Evolutionary conservation across 2,113 vertebrate genomes (phyloP).

Genomic region (Larimichthys crocea): DNA sequence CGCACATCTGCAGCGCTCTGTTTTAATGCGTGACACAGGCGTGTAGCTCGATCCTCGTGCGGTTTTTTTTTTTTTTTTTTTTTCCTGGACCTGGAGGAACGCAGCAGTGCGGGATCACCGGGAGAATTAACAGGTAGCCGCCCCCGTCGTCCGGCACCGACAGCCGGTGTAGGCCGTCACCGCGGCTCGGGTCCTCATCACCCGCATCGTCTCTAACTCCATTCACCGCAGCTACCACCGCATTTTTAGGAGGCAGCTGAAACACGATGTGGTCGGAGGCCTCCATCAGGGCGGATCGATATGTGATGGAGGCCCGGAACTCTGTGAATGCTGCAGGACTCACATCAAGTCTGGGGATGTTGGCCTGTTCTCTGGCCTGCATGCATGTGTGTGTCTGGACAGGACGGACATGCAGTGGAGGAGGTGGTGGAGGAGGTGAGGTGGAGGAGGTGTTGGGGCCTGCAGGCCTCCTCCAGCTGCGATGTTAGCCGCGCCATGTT

Average conservation of each 20-base stretch:
- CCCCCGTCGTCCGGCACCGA: slow-evolving; percentile 64
- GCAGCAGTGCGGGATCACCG: slow-evolving; percentile 47
- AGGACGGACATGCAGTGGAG: too few relatives aligned
- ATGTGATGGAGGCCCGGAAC: slow-evolving; percentile 41
- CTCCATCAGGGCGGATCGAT: slow-evolving; percentile 50
- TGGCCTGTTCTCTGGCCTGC: slow-evolving; percentile 28
- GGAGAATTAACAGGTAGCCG: slow-evolving; percentile 82
- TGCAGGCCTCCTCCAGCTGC: slow-evolving; percentile 49
- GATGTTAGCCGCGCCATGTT: slow-evolving; percentile 49
- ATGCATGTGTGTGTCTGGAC: neutral
- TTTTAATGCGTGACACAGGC: too few relatives aligned
- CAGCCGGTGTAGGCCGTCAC: slow-evolving; percentile 39
- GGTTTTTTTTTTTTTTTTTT: slow-evolving; percentile 16
- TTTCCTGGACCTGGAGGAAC: slow-evolving; percentile 12
- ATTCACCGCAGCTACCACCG: slow-evolving; percentile 47
- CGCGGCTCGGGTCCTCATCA: neutral
- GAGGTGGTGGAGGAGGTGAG: too few relatives aligned
- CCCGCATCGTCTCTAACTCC: slow-evolving; percentile 53
- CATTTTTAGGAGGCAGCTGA: slow-evolving; percentile 22
- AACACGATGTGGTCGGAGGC: slow-evolving; percentile 43
- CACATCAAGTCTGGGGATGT: neutral
- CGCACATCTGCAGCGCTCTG: slow-evolving; percentile 28
- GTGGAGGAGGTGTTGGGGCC: neutral
- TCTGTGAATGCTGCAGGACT: slow-evolving; percentile 20
- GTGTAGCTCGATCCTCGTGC: slow-evolving; percentile 47